These are phyloP conservation scores for Hyposmocoma kahamanoa DNA, from an alignment of 1,140 invertebrate genomes.

Conservation along the genomic window DNA sequence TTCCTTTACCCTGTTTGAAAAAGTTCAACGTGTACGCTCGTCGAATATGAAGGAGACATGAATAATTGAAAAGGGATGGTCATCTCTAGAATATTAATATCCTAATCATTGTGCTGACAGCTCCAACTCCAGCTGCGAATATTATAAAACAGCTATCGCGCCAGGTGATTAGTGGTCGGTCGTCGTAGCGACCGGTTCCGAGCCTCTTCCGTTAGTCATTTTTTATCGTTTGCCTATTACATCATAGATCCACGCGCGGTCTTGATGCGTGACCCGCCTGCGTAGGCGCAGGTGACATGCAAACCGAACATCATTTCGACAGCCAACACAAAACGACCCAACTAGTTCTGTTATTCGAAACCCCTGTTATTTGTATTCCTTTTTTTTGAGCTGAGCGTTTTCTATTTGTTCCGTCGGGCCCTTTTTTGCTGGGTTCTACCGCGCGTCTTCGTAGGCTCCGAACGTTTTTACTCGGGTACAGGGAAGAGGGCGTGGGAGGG, in stretches of 20 bases:
- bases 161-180: slow-evolving; percentile 35
- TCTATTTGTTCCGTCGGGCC: slow-evolving; percentile 68
- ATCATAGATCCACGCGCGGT: slow-evolving; percentile 44
- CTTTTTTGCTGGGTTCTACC: slow-evolving; percentile 61
- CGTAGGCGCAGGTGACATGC: slow-evolving; percentile 65
- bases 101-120: slow-evolving; percentile 6
- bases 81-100: slow-evolving; percentile 24
- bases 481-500: slow-evolving; percentile 25
- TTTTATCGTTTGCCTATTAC: slow-evolving; percentile 52
- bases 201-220: slow-evolving; percentile 49
- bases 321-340: slow-evolving; percentile 27
- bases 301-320: slow-evolving; percentile 46
- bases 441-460: slow-evolving; percentile 54
- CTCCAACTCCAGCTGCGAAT: slow-evolving; percentile 11
- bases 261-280: slow-evolving; percentile 38
- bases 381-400: slow-evolving; percentile 47
- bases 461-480: slow-evolving; percentile 48
- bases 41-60: slow-evolving; percentile 26
- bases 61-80: slow-evolving; percentile 27
- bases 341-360: slow-evolving; percentile 61
- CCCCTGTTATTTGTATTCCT: slow-evolving; percentile 54
- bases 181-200: slow-evolving; percentile 37
- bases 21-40: slow-evolving; percentile 23
- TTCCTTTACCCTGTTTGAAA: slow-evolving; percentile 18
- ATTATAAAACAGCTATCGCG: slow-evolving; percentile 22